A percentile compares a stretch with the other conserved stretches of the same genome.
These are phyloP conservation scores for Cyphomyrus discorhynchus DNA, from an alignment of 2,113 vertebrate species.

Conservation along the genomic window DNA sequence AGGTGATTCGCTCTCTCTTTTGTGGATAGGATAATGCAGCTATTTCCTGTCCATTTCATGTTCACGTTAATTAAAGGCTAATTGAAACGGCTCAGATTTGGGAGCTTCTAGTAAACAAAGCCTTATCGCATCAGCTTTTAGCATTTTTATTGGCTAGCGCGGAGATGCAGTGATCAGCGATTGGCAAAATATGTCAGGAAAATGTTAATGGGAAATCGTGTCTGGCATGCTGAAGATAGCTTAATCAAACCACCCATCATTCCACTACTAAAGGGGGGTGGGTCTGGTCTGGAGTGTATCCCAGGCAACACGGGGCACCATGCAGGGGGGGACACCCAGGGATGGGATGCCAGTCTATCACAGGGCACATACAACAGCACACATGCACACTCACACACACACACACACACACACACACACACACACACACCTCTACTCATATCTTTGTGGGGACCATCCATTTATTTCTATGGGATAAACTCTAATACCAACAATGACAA, in stretches of 20 bases:
- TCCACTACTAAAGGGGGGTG: neutral
- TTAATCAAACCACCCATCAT: neutral
- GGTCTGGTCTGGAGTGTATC: neutral
- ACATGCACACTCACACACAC: no score
- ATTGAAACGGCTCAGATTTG: neutral
- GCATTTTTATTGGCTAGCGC: neutral
- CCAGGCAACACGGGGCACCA: neutral
- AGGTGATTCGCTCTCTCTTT: neutral
- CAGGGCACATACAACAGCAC: neutral
- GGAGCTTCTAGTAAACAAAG: neutral
- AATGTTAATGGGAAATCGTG: neutral
- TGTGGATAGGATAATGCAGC: neutral
- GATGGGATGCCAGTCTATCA: neutral
- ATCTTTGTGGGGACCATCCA: no score
- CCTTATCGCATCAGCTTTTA: neutral
- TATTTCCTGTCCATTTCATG: neutral
- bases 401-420: no score
- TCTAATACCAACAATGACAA: no score
- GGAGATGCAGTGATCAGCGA: neutral
- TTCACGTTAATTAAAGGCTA: neutral
- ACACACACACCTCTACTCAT: no score
- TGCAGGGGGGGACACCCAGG: neutral
- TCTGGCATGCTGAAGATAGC: neutral
- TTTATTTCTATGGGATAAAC: no score
- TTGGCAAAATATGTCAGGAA: neutral